Evolutionary conservation across 2,888 invertebrate species (phyloP).

Genomic region (Hirtodrosophila cameraria): DNA sequence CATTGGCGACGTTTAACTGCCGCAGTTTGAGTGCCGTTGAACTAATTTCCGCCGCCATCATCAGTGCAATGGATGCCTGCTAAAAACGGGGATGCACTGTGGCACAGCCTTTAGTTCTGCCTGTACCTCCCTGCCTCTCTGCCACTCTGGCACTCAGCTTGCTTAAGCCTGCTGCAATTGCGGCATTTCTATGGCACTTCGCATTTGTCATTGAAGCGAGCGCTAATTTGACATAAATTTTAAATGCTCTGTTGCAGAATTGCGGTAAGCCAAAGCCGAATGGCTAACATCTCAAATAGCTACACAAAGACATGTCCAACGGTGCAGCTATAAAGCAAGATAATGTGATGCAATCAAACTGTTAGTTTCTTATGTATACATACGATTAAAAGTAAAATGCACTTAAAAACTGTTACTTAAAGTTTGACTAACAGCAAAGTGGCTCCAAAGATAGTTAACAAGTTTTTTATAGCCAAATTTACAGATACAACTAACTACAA

Average conservation of each 20-base stretch:
- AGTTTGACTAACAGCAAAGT: too few relatives aligned
- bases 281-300: conserved; percentile 12
- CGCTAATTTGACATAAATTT: conserved; percentile 71
- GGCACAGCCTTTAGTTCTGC: conserved; percentile 8
- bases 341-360: neutral
- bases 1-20: conserved; percentile 70
- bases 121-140: conserved; percentile 1
- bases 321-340: neutral
- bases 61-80: conserved; percentile 32
- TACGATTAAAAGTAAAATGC: conserved; percentile 14
- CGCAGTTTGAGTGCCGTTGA: conserved; percentile 67
- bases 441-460: too few relatives aligned
- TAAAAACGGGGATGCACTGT: conserved; percentile 41
- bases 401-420: too few relatives aligned
- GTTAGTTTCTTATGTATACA: conserved; percentile 9
- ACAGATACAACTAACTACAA: too few relatives aligned
- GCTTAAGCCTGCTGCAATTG: conserved; percentile 25
- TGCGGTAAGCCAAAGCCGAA: conserved; percentile 31
- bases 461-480: too few relatives aligned
- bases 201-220: conserved; percentile 71
- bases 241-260: conserved; percentile 56
- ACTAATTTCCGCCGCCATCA: conserved; percentile 67
- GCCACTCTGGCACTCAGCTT: neutral
- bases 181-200: conserved; percentile 28
- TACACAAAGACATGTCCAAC: neutral